These are phyloP conservation scores for Acipenser transmontanus DNA, from an alignment of 2,797 vertebrate genomes.

Conservation along the genomic window DNA sequence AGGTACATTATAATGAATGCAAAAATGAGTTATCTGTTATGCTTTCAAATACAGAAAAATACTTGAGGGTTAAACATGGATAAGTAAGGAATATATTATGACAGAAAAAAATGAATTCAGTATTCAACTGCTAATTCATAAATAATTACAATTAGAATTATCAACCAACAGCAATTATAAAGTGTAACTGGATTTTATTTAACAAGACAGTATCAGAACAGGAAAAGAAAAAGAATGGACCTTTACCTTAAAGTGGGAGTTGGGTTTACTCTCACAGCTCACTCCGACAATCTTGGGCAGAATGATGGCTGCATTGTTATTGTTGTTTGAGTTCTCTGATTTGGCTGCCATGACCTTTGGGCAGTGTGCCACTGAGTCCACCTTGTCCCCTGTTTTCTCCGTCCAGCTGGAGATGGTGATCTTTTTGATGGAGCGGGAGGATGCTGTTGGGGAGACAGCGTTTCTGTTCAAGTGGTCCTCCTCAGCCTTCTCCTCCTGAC, in stretches of 20 bases:
- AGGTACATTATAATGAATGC: too few relatives aligned
- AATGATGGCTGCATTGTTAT: slow-evolving; percentile 35
- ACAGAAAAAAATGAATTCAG: too few relatives aligned
- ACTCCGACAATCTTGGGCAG: slow-evolving; percentile 58
- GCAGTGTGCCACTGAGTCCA: slow-evolving; percentile 9
- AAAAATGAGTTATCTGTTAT: too few relatives aligned
- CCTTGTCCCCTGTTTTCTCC: slow-evolving; percentile 30
- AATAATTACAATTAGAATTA: too few relatives aligned
- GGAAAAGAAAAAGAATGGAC: slow-evolving; percentile 17
- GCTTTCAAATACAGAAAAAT: too few relatives aligned
- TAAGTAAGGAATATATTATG: too few relatives aligned
- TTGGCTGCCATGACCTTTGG: slow-evolving; percentile 21
- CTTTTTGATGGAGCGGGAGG: slow-evolving; percentile 65
- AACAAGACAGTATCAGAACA: too few relatives aligned
- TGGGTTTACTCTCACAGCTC: slow-evolving; percentile 56
- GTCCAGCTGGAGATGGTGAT: slow-evolving; percentile 58
- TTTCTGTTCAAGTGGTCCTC: slow-evolving; percentile 59
- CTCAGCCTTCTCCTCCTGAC: slow-evolving; percentile 39
- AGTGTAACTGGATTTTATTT: too few relatives aligned
- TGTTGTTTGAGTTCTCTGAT: slow-evolving; percentile 47
- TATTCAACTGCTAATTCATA: too few relatives aligned
- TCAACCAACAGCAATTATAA: too few relatives aligned
- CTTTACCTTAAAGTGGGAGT: slow-evolving; percentile 61
- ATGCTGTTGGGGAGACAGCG: slow-evolving; percentile 18
- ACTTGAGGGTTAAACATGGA: too few relatives aligned